Conservation (phyloP, 2,797 vertebrate species). For the Crotalus adamanteus region DNA sequence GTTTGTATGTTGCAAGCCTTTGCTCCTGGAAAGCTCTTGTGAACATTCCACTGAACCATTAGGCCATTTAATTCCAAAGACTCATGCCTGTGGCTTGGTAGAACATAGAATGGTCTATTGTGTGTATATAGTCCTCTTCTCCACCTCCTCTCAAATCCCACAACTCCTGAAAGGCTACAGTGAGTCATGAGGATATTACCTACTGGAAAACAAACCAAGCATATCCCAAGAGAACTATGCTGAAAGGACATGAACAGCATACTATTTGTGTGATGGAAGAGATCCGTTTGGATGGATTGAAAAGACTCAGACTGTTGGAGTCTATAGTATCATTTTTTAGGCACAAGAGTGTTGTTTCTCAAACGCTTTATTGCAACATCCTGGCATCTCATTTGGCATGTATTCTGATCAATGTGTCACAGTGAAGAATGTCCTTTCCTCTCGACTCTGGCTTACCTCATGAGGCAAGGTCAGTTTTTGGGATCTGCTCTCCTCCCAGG, state of each 20-base stretch:
- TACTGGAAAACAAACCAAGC: slow-evolving; percentile 34
- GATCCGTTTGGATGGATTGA: slow-evolving; percentile 1
- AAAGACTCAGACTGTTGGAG: background rate
- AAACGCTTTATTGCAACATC: slow-evolving; percentile 1
- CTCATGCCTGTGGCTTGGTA: slow-evolving; percentile 57
- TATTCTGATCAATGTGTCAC: background rate
- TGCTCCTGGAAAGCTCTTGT: slow-evolving; percentile 43
- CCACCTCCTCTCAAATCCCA: slow-evolving; percentile 18
- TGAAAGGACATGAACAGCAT: slow-evolving; percentile 12
- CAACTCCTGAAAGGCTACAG: slow-evolving; percentile 6
- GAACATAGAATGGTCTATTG: slow-evolving; percentile 33
- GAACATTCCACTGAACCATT: slow-evolving; percentile 40
- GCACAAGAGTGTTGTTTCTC: background rate
- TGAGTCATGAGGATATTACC: slow-evolving; percentile 43
- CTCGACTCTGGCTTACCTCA: background rate
- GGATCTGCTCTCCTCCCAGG: background rate
- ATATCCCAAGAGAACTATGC: slow-evolving; percentile 28
- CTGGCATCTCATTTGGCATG: slow-evolving; percentile 6
- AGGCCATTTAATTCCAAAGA: slow-evolving; percentile 28
- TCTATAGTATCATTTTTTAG: background rate
- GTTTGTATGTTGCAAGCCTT: slow-evolving; percentile 41
- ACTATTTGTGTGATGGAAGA: background rate
- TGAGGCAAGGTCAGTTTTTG: slow-evolving; percentile 6
- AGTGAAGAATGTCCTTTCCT: slow-evolving; percentile 14
- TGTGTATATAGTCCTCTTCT: background rate